Evolutionary conservation across 2,888 invertebrate species (phyloP).

Genomic region (Nomada ferruginata): DNA sequence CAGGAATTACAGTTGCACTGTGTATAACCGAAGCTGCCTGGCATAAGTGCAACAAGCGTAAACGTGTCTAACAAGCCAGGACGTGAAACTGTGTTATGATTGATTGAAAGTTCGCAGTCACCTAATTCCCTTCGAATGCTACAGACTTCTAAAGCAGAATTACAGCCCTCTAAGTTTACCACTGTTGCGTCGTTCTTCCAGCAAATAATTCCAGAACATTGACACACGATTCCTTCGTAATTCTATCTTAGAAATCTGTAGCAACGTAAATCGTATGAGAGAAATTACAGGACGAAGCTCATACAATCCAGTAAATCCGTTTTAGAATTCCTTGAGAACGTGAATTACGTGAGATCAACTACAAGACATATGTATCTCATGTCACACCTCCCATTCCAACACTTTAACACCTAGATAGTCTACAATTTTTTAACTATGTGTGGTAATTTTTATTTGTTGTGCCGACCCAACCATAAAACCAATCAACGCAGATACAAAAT

Average conservation of each 20-base stretch:
- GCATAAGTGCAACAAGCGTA: conserved; percentile 30
- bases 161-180: neutral
- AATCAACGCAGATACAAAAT: conserved; percentile 97
- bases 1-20: conserved; percentile 14
- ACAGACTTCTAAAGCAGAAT: conserved; percentile 22
- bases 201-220: too few relatives aligned
- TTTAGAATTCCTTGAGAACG: neutral
- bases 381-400: neutral
- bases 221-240: neutral
- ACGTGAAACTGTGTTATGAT: conserved; percentile 13
- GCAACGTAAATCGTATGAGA: neutral
- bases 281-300: neutral
- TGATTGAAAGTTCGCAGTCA: conserved; percentile 21
- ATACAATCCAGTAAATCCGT: neutral
- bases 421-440: conserved; percentile 51
- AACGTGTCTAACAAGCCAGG: conserved; percentile 31
- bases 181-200: too few relatives aligned
- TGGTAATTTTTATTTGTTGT: conserved; percentile 62
- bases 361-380: conserved; percentile 25
- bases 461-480: conserved; percentile 48
- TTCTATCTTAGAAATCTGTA: conserved; percentile 8
- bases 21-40: conserved; percentile 28
- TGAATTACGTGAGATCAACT: conserved; percentile 21
- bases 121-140: neutral
- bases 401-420: conserved; percentile 44